Percentiles rank a stretch among this genome's conserved stretches.
phyloP scores from a whole-genome alignment of 2,797 vertebrate genomes.

The Harpagifer antarcticus region DNA sequence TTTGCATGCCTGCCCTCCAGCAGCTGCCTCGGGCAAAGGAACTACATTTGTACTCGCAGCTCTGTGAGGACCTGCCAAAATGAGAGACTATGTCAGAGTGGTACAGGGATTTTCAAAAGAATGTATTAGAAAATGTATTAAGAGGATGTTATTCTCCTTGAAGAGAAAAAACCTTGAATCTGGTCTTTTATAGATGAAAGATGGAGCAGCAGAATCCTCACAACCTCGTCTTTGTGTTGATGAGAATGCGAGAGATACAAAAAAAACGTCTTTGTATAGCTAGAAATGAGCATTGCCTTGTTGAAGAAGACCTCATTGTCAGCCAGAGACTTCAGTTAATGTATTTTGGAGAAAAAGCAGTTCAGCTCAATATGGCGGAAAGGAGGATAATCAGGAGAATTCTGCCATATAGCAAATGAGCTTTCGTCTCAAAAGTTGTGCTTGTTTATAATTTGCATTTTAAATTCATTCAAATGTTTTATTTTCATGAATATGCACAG shows the following conservation, averaged over 20 bases:
- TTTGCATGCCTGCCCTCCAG: slow-evolving; percentile 30
- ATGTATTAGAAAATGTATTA: slow-evolving; percentile 56
- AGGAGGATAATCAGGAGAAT: slow-evolving; percentile 55
- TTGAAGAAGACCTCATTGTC: slow-evolving; percentile 45
- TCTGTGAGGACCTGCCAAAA: slow-evolving; percentile 45
- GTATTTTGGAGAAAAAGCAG: slow-evolving; percentile 36
- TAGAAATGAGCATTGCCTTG: slow-evolving; percentile 35
- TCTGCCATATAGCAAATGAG: slow-evolving; percentile 59
- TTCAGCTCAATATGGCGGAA: slow-evolving; percentile 41
- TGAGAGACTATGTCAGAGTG: slow-evolving; percentile 34
- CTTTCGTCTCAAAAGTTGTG: slow-evolving; percentile 53
- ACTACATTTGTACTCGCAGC: slow-evolving; percentile 38
- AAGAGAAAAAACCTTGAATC: slow-evolving; percentile 34
- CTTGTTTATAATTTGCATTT: slow-evolving; percentile 75
- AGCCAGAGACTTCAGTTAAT: slow-evolving; percentile 49
- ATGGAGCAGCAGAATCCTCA: slow-evolving; percentile 42
- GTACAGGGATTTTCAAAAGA: slow-evolving; percentile 42
- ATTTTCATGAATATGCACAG: slow-evolving; percentile 67
- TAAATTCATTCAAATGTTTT: slow-evolving; percentile 66
- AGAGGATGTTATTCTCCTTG: slow-evolving; percentile 44
- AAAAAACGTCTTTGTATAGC: slow-evolving; percentile 49
- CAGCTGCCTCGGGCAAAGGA: slow-evolving; percentile 36
- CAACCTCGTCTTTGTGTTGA: slow-evolving; percentile 58
- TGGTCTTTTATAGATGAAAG: slow-evolving; percentile 57
- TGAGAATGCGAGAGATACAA: slow-evolving; percentile 52